Base-by-base conservation (phyloP, 2,797 vertebrate genomes). In the Graptemys geographica region DNA sequence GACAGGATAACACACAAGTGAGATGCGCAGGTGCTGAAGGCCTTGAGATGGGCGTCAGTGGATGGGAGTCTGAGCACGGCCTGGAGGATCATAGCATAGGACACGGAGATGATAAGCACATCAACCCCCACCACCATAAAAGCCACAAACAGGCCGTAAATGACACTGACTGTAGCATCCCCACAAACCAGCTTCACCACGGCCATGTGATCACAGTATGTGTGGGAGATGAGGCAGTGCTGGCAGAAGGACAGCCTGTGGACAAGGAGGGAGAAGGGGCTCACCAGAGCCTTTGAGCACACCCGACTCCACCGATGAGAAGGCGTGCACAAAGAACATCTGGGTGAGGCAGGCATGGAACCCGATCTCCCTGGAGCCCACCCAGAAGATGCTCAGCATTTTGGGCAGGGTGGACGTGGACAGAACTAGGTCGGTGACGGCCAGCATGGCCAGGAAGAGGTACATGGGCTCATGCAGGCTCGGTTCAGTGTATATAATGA, bases 21-120 rank as follows among this genome's bases (percentile, higher is more conserved):
- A 33, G 97, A 97, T 1, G 82, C 86, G 83, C 98, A 98, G 2
- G 98, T 98, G 79, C 97, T 93, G 85, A 98, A 92, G 5, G 98
- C 97, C 13, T 96, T 96, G 49, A 89, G 93, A 41, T 80, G 96
- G 5, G 98, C 78, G 1, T 72, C 72, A 12, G 78, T 51, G 86
- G 95, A 97, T 6, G 94, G 96, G n/a, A 96, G 96, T 11, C 3
- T 87, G 56, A 96, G 9, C 33, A 98, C 98, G 25, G 97, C 96
- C 1, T n/a, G 2, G 49, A 97, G 95, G 76, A 98, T 98, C 83
- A 81, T 88, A 8, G 86, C 7, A 79, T 98, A 98, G 52, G 98
- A 98, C 72, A 97, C 6, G 0, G 65, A 12, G 8, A 98, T 89
- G 47, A 98, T 89, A 31, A 86, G 25, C 1, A 97, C 15, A 28